phyloP scores from a whole-genome alignment of 1,140 invertebrate genomes.

The Sycophaga agraensis region DNA sequence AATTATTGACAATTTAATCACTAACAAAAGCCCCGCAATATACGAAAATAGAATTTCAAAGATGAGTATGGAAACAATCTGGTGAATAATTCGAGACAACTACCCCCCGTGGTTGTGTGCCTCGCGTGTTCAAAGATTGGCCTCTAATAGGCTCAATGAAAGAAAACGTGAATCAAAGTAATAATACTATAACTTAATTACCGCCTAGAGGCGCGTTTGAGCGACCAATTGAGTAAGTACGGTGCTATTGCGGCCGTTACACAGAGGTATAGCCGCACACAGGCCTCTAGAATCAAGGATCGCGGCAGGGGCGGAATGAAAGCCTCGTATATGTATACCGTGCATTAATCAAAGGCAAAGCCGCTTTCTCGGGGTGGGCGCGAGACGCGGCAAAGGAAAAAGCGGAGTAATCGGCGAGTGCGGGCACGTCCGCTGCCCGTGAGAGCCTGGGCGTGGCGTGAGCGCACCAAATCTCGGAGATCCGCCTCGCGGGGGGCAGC shows the following conservation, averaged over 20 bases:
- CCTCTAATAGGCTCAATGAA: slow-evolving; percentile 3
- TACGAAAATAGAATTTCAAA: too few relatives aligned
- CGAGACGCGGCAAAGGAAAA: not conserved
- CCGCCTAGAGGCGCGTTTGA: slow-evolving; percentile 9
- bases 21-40: too few relatives aligned
- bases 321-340: too few relatives aligned
- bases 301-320: too few relatives aligned
- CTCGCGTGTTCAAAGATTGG: not conserved
- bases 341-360: not conserved
- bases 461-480: too few relatives aligned
- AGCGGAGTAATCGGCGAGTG: not conserved
- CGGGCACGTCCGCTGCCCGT: not conserved
- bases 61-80: too few relatives aligned
- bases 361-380: not conserved
- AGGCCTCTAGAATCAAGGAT: too few relatives aligned
- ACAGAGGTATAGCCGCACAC: too few relatives aligned
- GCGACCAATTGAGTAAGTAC: slow-evolving; percentile 17
- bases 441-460: too few relatives aligned
- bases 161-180: slow-evolving; percentile 22
- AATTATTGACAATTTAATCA: too few relatives aligned
- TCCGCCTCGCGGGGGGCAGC: not conserved
- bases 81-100: too few relatives aligned
- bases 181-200: slow-evolving; percentile 20
- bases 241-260: not conserved
- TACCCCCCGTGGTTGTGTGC: too few relatives aligned